Conservation (phyloP, 2,113 vertebrate species). For the Perccottus glenii region DNA sequence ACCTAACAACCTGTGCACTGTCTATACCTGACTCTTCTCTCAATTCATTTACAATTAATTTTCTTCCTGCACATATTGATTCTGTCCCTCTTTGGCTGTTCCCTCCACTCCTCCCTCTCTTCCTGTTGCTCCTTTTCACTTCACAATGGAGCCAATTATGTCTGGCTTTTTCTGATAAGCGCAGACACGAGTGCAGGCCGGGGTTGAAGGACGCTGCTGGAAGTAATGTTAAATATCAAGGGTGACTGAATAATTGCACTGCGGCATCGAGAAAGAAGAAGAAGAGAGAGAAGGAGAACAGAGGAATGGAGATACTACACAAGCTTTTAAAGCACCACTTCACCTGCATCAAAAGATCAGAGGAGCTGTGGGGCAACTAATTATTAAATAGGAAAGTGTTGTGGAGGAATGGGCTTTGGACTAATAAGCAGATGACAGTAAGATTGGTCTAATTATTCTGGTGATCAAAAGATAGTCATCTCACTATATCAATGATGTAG, state of each 20-base stretch:
- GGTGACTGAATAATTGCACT: slow-evolving; percentile 58
- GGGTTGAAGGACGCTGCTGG: slow-evolving; percentile 38
- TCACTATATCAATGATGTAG: too few species aligned
- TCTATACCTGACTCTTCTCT: neutral
- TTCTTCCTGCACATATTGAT: neutral
- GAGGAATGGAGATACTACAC: slow-evolving; percentile 1
- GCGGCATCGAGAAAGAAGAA: slow-evolving; percentile 36
- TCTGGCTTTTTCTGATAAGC: slow-evolving; percentile 43
- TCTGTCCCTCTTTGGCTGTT: neutral
- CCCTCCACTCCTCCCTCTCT: slow-evolving; percentile 1
- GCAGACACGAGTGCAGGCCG: slow-evolving; percentile 31
- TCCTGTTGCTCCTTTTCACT: slow-evolving; percentile 24
- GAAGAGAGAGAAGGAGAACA: slow-evolving; percentile 13
- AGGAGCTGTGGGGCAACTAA: slow-evolving; percentile 12
- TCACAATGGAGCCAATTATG: slow-evolving; percentile 53
- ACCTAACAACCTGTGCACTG: neutral
- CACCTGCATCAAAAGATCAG: slow-evolving; percentile 17
- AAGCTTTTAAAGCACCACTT: slow-evolving; percentile 24
- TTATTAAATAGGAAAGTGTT: slow-evolving; percentile 13
- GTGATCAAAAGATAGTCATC: too few species aligned
- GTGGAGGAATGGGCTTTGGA: slow-evolving; percentile 18
- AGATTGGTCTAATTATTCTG: too few species aligned
- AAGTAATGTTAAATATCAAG: slow-evolving; percentile 58
- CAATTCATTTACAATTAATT: slow-evolving; percentile 8
- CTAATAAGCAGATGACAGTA: neutral